Evolutionary conservation across 2,113 vertebrate species (phyloP).

Genomic region (Semnornis frantzii): DNA sequence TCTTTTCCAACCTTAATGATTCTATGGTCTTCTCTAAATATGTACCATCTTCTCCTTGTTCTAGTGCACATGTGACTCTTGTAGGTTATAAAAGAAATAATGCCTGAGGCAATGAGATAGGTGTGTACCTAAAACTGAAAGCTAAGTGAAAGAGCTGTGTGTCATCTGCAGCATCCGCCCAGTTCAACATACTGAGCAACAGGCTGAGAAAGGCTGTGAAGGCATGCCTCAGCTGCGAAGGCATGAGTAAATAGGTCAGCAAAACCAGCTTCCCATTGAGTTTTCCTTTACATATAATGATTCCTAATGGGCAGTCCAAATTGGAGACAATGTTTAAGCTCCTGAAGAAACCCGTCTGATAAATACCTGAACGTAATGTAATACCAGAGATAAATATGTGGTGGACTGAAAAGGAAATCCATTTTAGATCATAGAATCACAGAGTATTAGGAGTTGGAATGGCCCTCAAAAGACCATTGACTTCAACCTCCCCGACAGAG

Average conservation of each 20-base stretch:
- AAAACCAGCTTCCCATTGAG: background rate
- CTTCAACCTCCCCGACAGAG: no score
- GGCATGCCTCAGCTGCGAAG: background rate
- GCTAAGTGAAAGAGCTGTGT: background rate
- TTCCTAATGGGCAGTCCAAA: background rate
- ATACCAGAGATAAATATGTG: background rate
- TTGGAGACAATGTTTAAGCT: background rate
- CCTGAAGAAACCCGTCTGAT: background rate
- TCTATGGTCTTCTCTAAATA: background rate
- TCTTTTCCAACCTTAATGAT: no score
- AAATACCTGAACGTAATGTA: background rate
- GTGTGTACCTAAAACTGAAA: background rate
- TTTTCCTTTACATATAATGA: background rate
- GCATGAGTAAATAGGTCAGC: background rate
- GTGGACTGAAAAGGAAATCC: background rate
- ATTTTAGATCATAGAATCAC: background rate
- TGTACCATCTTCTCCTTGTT: background rate
- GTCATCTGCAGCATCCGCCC: background rate
- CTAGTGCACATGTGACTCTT: background rate
- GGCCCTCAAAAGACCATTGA: no score
- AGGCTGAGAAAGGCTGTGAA: background rate
- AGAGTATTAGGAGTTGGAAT: no score
- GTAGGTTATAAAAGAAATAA: background rate
- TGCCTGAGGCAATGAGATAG: background rate
- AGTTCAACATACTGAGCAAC: background rate